Percentiles rank a stretch among this genome's conserved stretches.
phyloP scores from a whole-genome alignment of 2,113 vertebrate genomes.

The Baryphthengus martii region DNA sequence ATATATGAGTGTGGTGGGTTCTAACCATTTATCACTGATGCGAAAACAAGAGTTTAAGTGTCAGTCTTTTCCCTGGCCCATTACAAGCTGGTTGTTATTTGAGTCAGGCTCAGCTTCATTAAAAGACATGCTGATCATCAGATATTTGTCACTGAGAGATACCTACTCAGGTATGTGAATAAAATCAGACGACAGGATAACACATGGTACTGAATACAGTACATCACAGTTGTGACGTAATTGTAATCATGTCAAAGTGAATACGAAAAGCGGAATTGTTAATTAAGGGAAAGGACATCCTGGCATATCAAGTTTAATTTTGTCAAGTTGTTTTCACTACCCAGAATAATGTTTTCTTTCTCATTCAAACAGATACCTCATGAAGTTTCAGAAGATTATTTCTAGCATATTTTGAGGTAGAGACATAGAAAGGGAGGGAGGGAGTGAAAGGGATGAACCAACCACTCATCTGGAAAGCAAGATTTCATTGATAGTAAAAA shows the following conservation, averaged over 20 bases:
- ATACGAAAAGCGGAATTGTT: not conserved
- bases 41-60: not conserved
- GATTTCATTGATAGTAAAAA: not conserved
- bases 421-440: not conserved
- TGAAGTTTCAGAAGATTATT: not conserved
- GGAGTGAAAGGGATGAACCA: too few relatives aligned
- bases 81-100: not conserved
- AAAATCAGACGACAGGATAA: not conserved
- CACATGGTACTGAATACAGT: not conserved
- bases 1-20: not conserved
- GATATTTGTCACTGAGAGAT: not conserved
- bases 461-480: not conserved
- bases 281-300: not conserved
- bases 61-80: not conserved
- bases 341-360: not conserved
- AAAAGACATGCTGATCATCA: not conserved
- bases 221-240: not conserved
- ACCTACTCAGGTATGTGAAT: not conserved
- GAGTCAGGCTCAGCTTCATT: not conserved
- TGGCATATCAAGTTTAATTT: not conserved
- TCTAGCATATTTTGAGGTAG: not conserved
- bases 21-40: not conserved
- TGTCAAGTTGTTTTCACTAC: not conserved
- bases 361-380: not conserved
- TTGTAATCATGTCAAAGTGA: not conserved